Evolutionary conservation across 2,113 vertebrate genomes (phyloP), one percentile per base, ranked within the genome.

Genomic region (Vanacampus margaritifer): DNA sequence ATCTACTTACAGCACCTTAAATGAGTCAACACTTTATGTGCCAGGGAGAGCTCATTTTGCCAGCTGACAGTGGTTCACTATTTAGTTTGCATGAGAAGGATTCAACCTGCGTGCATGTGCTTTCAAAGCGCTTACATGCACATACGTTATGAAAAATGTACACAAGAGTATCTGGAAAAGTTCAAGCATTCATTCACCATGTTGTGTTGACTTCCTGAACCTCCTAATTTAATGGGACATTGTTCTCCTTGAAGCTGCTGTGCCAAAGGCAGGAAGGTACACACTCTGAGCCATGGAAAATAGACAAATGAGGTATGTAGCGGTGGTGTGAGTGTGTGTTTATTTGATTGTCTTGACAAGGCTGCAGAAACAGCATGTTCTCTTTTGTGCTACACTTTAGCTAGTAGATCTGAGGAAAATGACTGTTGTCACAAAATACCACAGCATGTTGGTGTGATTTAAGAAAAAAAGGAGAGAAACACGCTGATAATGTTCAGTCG

Each of bases 201-300:
- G n/a, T 84, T 82, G 72, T 80, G 78, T 57, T 82, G 80, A 84
- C 82, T 85, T 89, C 87, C 89, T 78, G 78, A 89, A 86, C 69
- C 85, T 85, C 67, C 85, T 84, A 65, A 83, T 82, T 88, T 90
- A 90, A 90, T 87, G 78, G 85, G 79, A 85, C 88, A 91, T 92
- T 92, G 90, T 92, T 91, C 84, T 87, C 67, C 7, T 28, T 17
- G 57, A 69, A 64, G 72, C 78, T 65, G 67, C 66, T 50, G 61
- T 35, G 28, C 58, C 69, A 86, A 72, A 82, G 75, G 79, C 87
- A 90, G 89, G 89, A 91, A 91, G 78, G 78, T 78, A 61, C 56
- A 59, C 51, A 71, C 76, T 84, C 68, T 71, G 63, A 80, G 51
- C 74, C 56, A 67, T 71, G 87, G 89, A 91, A 90, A 88, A 79